These are phyloP conservation scores for Rhinophrynus dorsalis DNA, from an alignment of 2,797 vertebrate genomes.

Conservation along the genomic window DNA sequence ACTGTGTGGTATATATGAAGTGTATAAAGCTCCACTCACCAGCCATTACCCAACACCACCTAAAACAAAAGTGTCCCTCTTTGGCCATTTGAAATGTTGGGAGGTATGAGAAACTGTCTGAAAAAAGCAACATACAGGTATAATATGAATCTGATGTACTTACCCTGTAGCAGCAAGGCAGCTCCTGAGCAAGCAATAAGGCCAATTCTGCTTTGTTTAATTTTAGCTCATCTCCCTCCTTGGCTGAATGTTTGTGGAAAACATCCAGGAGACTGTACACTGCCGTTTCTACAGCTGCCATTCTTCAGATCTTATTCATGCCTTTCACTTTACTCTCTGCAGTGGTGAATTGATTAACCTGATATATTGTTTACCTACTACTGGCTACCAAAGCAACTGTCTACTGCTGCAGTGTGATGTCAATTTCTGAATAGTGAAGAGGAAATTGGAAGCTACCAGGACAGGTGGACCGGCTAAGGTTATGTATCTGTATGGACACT, in stretches of 20 bases:
- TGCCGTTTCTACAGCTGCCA: conserved; percentile 30
- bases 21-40: too few species aligned
- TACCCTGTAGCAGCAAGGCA: conserved; percentile 37
- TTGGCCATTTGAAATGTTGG: too few species aligned
- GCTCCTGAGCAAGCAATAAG: conserved; percentile 9
- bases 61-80: too few species aligned
- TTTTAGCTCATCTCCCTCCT: conserved; percentile 29
- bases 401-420: not conserved
- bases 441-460: not conserved
- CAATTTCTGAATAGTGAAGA: not conserved
- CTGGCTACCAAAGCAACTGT: not conserved
- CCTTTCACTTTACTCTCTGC: not conserved
- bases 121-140: too few species aligned
- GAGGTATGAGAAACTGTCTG: too few species aligned
- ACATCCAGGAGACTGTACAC: conserved; percentile 39
- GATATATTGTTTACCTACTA: not conserved
- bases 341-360: not conserved
- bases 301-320: not conserved
- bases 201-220: conserved; percentile 31
- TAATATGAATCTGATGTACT: not conserved
- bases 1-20: too few species aligned
- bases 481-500: conserved; percentile 3
- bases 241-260: conserved; percentile 42
- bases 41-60: too few species aligned
- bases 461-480: not conserved